Conservation (phyloP, 2,797 vertebrate genomes). For the Propithecus deckenii region DNA sequence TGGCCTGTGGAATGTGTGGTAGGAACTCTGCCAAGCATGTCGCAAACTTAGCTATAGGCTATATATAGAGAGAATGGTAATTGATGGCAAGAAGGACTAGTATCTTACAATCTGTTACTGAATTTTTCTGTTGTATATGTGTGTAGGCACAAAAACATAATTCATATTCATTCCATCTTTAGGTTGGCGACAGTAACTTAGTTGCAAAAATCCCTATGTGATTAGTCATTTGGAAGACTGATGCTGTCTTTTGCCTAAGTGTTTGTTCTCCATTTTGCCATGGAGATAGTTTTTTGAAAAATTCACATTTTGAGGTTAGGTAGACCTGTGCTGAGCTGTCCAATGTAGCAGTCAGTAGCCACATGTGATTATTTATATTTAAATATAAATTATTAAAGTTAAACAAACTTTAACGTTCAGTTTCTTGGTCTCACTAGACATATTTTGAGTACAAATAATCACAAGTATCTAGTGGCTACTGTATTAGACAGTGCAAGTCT, state of each 20-base stretch:
- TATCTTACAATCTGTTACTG: background rate
- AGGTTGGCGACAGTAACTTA: background rate
- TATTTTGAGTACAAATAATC: background rate
- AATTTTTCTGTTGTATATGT: background rate
- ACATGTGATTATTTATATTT: background rate
- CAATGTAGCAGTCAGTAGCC: background rate
- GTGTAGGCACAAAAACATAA: background rate
- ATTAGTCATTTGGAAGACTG: slow-evolving; percentile 10
- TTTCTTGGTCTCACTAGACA: background rate
- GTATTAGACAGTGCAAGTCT: background rate
- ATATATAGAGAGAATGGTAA: background rate
- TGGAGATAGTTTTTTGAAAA: slow-evolving; percentile 37
- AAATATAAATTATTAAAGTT: slow-evolving; percentile 44
- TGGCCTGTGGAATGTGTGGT: background rate
- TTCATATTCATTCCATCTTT: background rate
- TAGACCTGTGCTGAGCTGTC: background rate
- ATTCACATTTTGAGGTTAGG: background rate
- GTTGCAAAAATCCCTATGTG: background rate
- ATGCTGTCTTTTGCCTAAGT: background rate
- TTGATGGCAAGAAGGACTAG: background rate
- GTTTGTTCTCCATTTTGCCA: slow-evolving; percentile 20
- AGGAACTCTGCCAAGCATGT: background rate
- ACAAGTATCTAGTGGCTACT: background rate
- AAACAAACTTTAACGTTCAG: slow-evolving; percentile 21
- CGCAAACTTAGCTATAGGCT: background rate